These are phyloP conservation scores for Escarpia spicata DNA, from an alignment of 2,888 invertebrate species.

Conservation along the genomic window DNA sequence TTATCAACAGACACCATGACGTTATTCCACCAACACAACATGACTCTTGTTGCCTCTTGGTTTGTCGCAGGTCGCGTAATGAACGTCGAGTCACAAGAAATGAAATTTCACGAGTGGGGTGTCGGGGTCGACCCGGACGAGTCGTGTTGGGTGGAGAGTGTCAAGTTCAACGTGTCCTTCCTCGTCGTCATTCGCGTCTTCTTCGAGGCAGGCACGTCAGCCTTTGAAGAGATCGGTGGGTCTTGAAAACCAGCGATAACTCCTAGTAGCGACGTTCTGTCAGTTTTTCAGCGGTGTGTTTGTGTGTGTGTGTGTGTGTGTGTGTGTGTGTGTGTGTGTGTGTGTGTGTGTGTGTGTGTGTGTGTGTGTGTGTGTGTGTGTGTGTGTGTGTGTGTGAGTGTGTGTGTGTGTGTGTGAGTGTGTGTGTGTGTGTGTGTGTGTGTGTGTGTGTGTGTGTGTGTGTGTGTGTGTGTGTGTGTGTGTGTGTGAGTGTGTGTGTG, in stretches of 20 bases:
- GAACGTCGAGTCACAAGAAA: conserved; percentile 56
- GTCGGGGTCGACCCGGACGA: conserved; percentile 55
- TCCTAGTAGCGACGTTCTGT: neutral
- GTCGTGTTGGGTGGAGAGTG: conserved; percentile 53
- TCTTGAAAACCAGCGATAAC: neutral
- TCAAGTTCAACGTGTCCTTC: conserved; percentile 50
- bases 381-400: neutral
- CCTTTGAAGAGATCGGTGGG: conserved; percentile 53
- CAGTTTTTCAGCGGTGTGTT: neutral
- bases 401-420: neutral
- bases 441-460: neutral
- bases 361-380: conserved; percentile 21
- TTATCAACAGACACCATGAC: neutral
- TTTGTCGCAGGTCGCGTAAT: conserved; percentile 51
- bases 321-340: neutral
- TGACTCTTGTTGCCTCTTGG: neutral
- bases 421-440: neutral
- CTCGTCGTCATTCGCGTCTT: conserved; percentile 58
- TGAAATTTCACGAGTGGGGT: conserved; percentile 56
- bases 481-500: neutral
- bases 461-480: neutral
- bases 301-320: neutral
- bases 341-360: conserved; percentile 20
- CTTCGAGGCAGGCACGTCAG: conserved; percentile 53
- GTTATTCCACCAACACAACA: neutral